Percentiles rank a stretch among this genome's conserved stretches.
Evolutionary conservation across 2,113 vertebrate genomes (phyloP).

Genomic region (Chloroceryle aenea): DNA sequence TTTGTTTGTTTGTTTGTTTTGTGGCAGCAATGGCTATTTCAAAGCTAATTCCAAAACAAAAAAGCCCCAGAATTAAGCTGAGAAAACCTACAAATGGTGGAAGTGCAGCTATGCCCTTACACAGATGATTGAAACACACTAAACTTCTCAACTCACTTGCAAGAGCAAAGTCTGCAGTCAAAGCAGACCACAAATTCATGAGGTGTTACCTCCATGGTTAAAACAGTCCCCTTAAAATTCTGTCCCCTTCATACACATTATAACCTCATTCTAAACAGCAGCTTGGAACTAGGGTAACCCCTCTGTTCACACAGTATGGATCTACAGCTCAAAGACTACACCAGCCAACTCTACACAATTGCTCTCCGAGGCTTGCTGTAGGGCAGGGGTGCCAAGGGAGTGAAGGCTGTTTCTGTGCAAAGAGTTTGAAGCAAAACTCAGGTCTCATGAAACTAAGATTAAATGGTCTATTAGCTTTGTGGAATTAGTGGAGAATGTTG

Average conservation of each 20-base stretch:
- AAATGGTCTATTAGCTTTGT: not conserved
- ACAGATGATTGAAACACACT: not conserved
- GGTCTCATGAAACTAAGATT: not conserved
- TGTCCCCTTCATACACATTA: not conserved
- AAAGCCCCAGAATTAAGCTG: not conserved
- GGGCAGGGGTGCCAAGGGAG: not conserved
- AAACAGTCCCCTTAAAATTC: not conserved
- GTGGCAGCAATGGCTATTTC: not conserved
- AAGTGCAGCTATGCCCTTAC: not conserved
- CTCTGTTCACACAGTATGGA: not conserved
- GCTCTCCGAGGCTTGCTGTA: not conserved
- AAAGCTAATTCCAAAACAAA: not conserved
- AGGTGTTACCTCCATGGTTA: not conserved
- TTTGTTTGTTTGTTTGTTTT: not conserved
- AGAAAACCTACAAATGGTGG: not conserved
- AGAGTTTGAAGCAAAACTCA: not conserved
- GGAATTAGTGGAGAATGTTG: not conserved
- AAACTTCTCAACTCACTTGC: not conserved
- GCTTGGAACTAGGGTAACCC: not conserved
- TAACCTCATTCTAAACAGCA: rapidly evolving
- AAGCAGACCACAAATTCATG: not conserved
- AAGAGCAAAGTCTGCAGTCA: not conserved
- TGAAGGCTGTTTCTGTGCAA: not conserved
- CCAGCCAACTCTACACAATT: not conserved
- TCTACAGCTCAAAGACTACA: not conserved